A percentile compares a stretch with the other conserved stretches of the same genome.
Conservation (phyloP, 2,888 invertebrate species). For the Dynastes hyllus region DNA sequence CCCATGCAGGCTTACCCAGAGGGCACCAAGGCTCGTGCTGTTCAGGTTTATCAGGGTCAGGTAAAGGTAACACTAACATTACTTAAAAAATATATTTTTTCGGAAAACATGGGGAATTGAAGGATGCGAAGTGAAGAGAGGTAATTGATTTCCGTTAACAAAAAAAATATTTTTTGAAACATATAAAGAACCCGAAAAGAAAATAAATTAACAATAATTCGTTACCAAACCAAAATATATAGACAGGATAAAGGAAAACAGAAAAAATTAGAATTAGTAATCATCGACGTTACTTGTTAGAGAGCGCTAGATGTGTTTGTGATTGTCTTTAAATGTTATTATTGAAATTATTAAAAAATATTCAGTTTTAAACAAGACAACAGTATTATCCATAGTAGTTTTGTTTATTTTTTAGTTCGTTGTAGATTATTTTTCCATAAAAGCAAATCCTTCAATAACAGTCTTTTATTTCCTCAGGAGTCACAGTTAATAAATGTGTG, state of each 20-base stretch:
- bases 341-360: slow-evolving; percentile 5
- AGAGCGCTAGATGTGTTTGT: slow-evolving; percentile 26
- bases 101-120: slow-evolving; percentile 53
- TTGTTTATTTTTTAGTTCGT: slow-evolving; percentile 17
- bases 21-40: slow-evolving; percentile 94
- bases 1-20: slow-evolving; percentile 78
- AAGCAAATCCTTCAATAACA: slow-evolving; percentile 40
- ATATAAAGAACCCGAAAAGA: slow-evolving; percentile 8
- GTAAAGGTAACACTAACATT: slow-evolving; percentile 86
- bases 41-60: slow-evolving; percentile 90
- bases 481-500: slow-evolving; percentile 63
- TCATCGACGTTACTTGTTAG: slow-evolving; percentile 34
- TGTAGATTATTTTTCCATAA: slow-evolving; percentile 10
- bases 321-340: slow-evolving; percentile 26
- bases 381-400: slow-evolving; percentile 4
- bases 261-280: slow-evolving; percentile 56
- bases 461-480: slow-evolving; percentile 65
- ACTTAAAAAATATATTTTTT: slow-evolving; percentile 70
- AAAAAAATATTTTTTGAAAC: slow-evolving; percentile 13
- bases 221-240: slow-evolving; percentile 42
- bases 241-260: slow-evolving; percentile 51
- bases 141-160: slow-evolving; percentile 22
- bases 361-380: slow-evolving; percentile 25
- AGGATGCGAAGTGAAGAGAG: background rate
- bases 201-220: slow-evolving; percentile 36